Base-by-base conservation (phyloP, 1,140 invertebrate species). In the Temnothorax nylanderi region DNA sequence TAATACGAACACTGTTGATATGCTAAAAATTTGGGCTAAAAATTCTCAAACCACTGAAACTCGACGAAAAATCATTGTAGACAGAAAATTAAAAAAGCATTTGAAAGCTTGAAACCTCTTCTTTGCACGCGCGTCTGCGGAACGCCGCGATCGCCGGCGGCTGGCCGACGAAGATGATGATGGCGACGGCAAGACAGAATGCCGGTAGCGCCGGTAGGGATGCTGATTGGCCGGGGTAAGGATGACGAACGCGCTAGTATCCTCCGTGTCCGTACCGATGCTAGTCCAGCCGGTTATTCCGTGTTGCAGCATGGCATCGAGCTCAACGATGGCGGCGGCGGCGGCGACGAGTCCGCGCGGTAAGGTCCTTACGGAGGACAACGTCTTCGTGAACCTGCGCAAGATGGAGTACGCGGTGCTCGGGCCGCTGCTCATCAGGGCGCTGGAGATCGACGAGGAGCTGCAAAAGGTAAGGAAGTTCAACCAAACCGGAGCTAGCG, bases 351-450 rank as follows among this genome's bases (percentile, higher is more conserved):
- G 16, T 3, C 88, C 90, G 89, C 88, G 85, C 10, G 10, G n/a
- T 34, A 92, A 91, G 32, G 90, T 94, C 87, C 91, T 99, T 16
- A 97, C 97, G 21, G 93, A 99, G 85, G 98, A 99, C 18, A 99
- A 97, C 93, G 97, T 99, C 87, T 99, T 99, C 95, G 98, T 98
- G 2, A 97, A 98, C 94, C 97, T 99, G 44, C 97, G 98, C 81
- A 96, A 97, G 64, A 98, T 99, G 98, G 99, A 99, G 95, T 99
- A 99, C 95, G 98, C 98, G 11, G 98, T 98, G 0, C 95, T 99
- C 82, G 99, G 99, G 0, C 99, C 99, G 0, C 96, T 99, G 34
- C 98, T 99, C 6, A 98, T 98, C 56, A 96, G 98, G 60, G 98
- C 98, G n/a, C 95, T 96, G 3, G 97, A 98, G 95, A 97, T 98